phyloP scores from a whole-genome alignment of 1,140 invertebrate genomes.

The Ostrea denselamellosa region DNA sequence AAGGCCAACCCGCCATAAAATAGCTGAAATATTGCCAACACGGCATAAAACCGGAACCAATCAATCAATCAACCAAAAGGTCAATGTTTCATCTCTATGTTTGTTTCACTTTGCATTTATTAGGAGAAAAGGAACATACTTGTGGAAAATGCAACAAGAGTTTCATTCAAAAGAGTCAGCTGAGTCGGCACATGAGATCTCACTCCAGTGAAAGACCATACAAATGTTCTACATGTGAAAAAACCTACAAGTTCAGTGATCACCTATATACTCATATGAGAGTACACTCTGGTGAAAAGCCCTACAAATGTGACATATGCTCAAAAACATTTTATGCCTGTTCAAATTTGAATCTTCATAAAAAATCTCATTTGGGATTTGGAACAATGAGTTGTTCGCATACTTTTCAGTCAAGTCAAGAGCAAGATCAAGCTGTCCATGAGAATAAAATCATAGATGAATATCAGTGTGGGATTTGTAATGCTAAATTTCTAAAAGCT shows the following conservation, averaged over 20 bases:
- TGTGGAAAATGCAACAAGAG: constrained; percentile 90
- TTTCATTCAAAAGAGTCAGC: constrained; percentile 63
- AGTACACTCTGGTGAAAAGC: constrained; percentile 69
- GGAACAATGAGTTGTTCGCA: constrained; percentile 60
- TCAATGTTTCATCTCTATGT: too few relatives aligned
- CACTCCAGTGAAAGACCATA: constrained; percentile 44
- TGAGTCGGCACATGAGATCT: constrained; percentile 54
- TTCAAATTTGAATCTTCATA: constrained; percentile 59
- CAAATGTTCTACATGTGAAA: constrained; percentile 63
- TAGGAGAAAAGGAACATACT: constrained; percentile 95
- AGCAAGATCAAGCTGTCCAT: not conserved
- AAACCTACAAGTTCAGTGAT: constrained; percentile 55
- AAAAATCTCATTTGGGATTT: constrained; percentile 51
- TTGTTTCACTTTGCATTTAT: constrained; percentile 72
- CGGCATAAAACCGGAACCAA: too few relatives aligned
- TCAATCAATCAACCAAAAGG: too few relatives aligned
- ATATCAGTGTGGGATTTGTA: constrained; percentile 49
- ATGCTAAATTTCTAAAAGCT: constrained; percentile 47
- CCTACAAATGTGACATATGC: constrained; percentile 68
- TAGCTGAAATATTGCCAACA: too few relatives aligned
- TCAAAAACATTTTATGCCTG: constrained; percentile 78
- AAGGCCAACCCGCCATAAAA: too few relatives aligned
- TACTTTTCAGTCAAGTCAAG: constrained; percentile 56
- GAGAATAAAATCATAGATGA: constrained; percentile 7
- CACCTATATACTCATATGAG: constrained; percentile 59